Evolutionary conservation across 1,140 invertebrate genomes (phyloP), one percentile per base, ranked within the genome.

Genomic region (Melipona quadrifasciata): DNA sequence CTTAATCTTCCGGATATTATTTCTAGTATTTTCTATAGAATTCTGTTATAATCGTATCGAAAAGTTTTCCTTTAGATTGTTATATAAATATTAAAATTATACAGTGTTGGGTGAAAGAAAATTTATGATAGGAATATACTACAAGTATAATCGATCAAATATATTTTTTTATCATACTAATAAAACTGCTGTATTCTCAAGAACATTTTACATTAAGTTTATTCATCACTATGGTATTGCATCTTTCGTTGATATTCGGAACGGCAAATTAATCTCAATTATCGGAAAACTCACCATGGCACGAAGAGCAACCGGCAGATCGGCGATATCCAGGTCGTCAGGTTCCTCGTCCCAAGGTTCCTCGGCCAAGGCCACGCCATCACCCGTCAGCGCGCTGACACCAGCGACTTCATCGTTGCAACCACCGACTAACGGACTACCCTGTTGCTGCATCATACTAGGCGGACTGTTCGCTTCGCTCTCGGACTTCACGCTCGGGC

Each of bases 401-500:
- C 92, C 92, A 5, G 93, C 84, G 3, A 95, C 93, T 58, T 95
- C 94, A 57, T 95, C 95, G 58, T 93, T 93, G 82, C 95, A 95
- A 5, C 95, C 94, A n/a, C 94, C 93, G 34, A 94, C 95, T 64
- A 96, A 84, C 31, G 96, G 97, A 95, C 95, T 97, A 87, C 95
- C 96, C 88, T 97, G 96, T 80, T 96, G 95, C 75, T 94, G 94
- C 89, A 95, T 95, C 91, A 95, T 94, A 70, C 93, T 90, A 4
- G 94, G 94, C 0, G 94, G 94, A 91, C 94, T 95, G 53, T 95
- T 94, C 11, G 95, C 94, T 72, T 96, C 96, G 17, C 95, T 96
- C 93, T 99, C 98, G 31, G 97, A 98, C 94, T 98, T 99, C 67
- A 98, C 97, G 83, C 97, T 98, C 0, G 98, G 98, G 90, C 98